Percentiles rank a stretch among this genome's conserved stretches.
phyloP scores from a whole-genome alignment of 1,140 invertebrate species.

The Nephila pilipes region DNA sequence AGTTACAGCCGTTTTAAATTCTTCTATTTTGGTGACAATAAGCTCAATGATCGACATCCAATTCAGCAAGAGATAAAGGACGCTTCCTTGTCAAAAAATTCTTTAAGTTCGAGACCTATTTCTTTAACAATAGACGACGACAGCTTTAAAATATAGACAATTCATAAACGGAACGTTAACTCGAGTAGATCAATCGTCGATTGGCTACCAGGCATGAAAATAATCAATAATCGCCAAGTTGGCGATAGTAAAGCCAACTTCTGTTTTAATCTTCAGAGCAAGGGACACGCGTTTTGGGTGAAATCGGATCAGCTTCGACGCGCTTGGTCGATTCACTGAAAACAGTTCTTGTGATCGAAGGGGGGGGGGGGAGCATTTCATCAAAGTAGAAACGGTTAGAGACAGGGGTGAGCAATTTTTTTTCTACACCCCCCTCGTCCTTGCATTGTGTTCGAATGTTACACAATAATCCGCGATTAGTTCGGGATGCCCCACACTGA shows the following conservation, averaged over 20 bases:
- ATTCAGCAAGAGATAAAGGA: too few relatives aligned
- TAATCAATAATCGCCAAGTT: not conserved
- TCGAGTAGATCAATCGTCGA: not conserved
- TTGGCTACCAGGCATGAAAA: not conserved
- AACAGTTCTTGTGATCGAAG: not conserved
- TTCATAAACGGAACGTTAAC: too few relatives aligned
- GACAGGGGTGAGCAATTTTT: not conserved
- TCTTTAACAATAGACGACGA: too few relatives aligned
- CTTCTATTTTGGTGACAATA: too few relatives aligned
- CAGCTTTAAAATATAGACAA: too few relatives aligned
- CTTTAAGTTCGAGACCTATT: too few relatives aligned
- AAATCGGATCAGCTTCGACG: not conserved
- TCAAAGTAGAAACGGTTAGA: constrained; percentile 15
- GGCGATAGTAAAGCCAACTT: not conserved
- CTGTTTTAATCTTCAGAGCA: not conserved
- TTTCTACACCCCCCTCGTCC: not conserved
- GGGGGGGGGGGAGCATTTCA: not conserved
- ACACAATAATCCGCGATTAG: constrained; percentile 33
- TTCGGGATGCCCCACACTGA: not conserved
- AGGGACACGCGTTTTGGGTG: not conserved
- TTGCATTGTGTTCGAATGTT: constrained; percentile 27
- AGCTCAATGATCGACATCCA: too few relatives aligned
- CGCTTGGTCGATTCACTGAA: constrained; percentile 12
- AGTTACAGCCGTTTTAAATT: too few relatives aligned
- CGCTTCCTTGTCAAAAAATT: too few relatives aligned